Evolutionary conservation across 2,797 vertebrate species (phyloP), one percentile per base, ranked within the genome.

Genomic region (Chelonia mydas): DNA sequence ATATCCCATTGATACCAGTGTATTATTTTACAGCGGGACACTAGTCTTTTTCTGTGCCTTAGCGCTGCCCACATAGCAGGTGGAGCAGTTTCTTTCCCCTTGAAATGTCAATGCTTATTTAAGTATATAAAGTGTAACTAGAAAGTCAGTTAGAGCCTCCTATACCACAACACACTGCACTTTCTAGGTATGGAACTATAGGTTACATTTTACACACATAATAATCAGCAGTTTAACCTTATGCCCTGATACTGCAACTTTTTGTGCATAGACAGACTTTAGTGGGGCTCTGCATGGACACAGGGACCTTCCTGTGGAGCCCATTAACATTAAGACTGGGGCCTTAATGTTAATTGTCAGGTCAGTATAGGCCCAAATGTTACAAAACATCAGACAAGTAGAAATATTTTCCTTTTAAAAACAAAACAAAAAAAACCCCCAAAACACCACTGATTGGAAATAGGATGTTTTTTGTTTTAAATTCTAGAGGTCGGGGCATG

Each of bases 401-500:
- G 41, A 27, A 72, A 9, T 11, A 6, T 61, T 11, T 90, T 8
- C 53, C 50, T 2, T 86, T 93, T 94, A 84, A 88, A 41, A 5
- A 41, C 41, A 41, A 41, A 41, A 41, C 41, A 7, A 54, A 54
- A 53, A 23, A 54, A 4, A 54, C n/a, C n/a, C n/a, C n/a, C n/a
- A 23, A 7, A 1, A 57, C n/a, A 95, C 85, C 83, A 28, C 21
- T 72, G 94, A 21, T 53, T 72, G n/a, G 72, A 90, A 83, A 50
- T 0, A 6, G 50, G 50, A 9, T 33, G 0, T 4, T 89, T 17
- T n/a, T 17, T 5, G n/a, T 33, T 65, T 16, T 7, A 17, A 65
- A 17, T 16, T 65, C 33, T n/a, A 16, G 15, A 16, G 4, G 33
- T 33, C 7, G 3, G 33, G 16, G 33, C 33, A 65, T 19, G 61